Evolutionary conservation across 2,888 invertebrate species (phyloP).

Genomic region (Drosophila borealis): DNA sequence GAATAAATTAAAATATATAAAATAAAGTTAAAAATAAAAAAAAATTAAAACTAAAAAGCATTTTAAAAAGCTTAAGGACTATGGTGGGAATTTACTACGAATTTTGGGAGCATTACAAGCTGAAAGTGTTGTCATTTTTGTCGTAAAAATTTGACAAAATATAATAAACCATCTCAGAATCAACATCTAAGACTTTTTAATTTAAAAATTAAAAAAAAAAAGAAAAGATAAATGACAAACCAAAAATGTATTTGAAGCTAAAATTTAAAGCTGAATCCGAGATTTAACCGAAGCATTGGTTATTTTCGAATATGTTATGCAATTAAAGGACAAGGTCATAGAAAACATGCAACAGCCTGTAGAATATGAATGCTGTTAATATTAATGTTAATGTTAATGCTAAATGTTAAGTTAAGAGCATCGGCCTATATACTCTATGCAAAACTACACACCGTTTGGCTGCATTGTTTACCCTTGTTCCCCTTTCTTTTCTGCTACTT

Average conservation of each 20-base stretch:
- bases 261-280: not conserved
- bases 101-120: too few species aligned
- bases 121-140: too few species aligned
- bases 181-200: not conserved
- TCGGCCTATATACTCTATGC: slow-evolving; percentile 40
- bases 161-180: too few species aligned
- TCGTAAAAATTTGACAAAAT: too few species aligned
- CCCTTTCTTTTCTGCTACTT: slow-evolving; percentile 76
- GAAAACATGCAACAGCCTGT: slow-evolving; percentile 13
- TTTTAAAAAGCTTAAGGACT: not conserved
- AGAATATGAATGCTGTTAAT: slow-evolving; percentile 32
- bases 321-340: slow-evolving; percentile 21
- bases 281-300: not conserved
- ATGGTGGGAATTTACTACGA: too few species aligned
- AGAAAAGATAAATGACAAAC: not conserved
- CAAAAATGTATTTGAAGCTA: not conserved
- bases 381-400: slow-evolving; percentile 28
- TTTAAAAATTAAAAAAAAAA: not conserved
- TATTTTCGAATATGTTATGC: not conserved
- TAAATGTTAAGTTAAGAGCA: slow-evolving; percentile 16
- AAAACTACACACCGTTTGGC: slow-evolving; percentile 35
- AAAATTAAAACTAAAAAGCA: too few species aligned
- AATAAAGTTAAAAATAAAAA: not conserved
- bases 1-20: not conserved
- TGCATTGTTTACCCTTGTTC: slow-evolving; percentile 79